Evolutionary conservation across 2,888 invertebrate species (phyloP).

Genomic region (Drosophila mimetica): DNA sequence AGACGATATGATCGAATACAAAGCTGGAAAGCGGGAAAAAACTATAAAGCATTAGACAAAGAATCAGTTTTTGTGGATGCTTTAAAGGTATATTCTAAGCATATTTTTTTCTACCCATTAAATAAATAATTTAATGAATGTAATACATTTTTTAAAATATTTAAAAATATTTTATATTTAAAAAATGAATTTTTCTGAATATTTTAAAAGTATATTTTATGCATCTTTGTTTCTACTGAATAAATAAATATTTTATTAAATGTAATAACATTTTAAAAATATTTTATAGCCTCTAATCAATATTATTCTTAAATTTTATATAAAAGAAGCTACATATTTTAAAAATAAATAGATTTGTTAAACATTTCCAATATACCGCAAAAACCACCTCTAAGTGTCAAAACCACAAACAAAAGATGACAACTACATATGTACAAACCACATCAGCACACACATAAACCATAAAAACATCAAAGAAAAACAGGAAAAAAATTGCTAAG

Average conservation of each 20-base stretch:
- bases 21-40: background rate
- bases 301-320: background rate
- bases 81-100: background rate
- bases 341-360: background rate
- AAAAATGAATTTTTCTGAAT: background rate
- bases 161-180: too few relatives aligned
- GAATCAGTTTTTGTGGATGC: background rate
- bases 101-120: background rate
- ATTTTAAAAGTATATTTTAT: background rate
- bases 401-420: slow-evolving; percentile 20
- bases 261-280: too few relatives aligned
- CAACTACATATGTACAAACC: slow-evolving; percentile 26
- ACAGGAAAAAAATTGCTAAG: slow-evolving; percentile 11
- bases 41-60: background rate
- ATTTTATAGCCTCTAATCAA: too few relatives aligned
- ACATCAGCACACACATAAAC: slow-evolving; percentile 9
- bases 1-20: slow-evolving; percentile 3
- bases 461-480: slow-evolving; percentile 18
- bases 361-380: background rate
- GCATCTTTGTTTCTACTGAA: background rate
- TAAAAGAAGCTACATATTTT: background rate
- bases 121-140: background rate
- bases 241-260: too few relatives aligned
- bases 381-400: background rate
- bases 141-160: too few relatives aligned